Conservation (phyloP, 2,797 vertebrate genomes). For the Merluccius polli region DNA sequence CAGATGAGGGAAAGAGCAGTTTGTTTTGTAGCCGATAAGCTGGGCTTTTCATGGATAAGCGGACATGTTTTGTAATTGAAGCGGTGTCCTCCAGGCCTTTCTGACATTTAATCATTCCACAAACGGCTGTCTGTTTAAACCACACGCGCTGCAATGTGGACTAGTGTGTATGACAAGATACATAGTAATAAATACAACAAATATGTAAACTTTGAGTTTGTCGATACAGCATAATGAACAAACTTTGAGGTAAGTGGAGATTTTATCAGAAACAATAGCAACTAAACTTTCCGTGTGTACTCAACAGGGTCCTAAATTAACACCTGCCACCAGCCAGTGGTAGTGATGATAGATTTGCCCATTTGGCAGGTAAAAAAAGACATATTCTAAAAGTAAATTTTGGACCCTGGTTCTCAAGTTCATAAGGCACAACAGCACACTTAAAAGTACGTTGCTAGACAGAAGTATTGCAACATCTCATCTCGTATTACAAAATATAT, state of each 20-base stretch:
- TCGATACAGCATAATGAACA: no score
- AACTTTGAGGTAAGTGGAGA: neutral
- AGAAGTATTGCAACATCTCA: neutral
- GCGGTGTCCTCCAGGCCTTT: neutral
- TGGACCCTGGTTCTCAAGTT: no score
- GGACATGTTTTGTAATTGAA: neutral
- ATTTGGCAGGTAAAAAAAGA: no score
- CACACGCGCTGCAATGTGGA: no score
- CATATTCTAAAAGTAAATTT: no score
- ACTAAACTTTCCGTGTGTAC: neutral
- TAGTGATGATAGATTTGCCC: no score
- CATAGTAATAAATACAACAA: no score
- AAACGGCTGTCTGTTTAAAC: neutral
- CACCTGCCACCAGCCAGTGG: no score
- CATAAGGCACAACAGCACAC: neutral
- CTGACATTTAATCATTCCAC: neutral
- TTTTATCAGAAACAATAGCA: neutral
- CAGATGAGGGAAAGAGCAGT: no score
- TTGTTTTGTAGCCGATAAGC: neutral
- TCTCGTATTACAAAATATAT: neutral
- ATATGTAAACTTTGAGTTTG: slow-evolving; percentile 2
- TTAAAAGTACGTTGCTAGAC: neutral
- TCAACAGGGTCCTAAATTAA: no score
- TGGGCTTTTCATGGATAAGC: neutral
- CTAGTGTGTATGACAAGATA: no score